Conservation (phyloP, 2,113 vertebrate species). For the Tapirus terrestris region DNA sequence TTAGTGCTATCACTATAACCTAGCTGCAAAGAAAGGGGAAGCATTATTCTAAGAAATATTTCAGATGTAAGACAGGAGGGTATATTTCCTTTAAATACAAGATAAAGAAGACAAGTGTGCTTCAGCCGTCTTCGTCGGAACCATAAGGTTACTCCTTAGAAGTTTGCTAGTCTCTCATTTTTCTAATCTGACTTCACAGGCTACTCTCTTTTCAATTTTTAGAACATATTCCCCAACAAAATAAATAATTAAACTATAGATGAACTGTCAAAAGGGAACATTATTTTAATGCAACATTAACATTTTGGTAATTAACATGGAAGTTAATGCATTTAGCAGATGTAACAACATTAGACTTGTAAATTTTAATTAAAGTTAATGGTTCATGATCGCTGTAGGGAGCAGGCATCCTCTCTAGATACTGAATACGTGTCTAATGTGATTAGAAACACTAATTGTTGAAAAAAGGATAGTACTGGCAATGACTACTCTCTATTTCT, state of each 20-base stretch:
- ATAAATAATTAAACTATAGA: slow-evolving; percentile 88
- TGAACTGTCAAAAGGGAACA: slow-evolving; percentile 89
- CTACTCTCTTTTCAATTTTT: slow-evolving; percentile 74
- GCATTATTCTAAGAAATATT: slow-evolving; percentile 30
- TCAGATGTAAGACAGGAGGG: neutral
- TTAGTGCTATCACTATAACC: neutral
- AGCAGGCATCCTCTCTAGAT: slow-evolving; percentile 88
- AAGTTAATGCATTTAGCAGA: slow-evolving; percentile 91
- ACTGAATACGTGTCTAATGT: slow-evolving; percentile 87
- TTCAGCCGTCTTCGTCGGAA: slow-evolving; percentile 28
- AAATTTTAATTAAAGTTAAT: slow-evolving; percentile 92
- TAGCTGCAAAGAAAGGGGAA: neutral
- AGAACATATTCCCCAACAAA: slow-evolving; percentile 82
- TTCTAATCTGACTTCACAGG: slow-evolving; percentile 66
- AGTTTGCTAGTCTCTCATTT: slow-evolving; percentile 71
- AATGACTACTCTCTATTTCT: slow-evolving; percentile 76
- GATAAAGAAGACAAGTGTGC: slow-evolving; percentile 33
- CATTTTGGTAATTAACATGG: slow-evolving; percentile 90
- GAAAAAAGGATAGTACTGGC: slow-evolving; percentile 82
- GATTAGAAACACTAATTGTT: slow-evolving; percentile 88
- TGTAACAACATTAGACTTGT: slow-evolving; percentile 91
- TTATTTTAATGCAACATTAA: slow-evolving; percentile 90
- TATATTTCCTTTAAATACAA: slow-evolving; percentile 33
- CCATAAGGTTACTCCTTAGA: slow-evolving; percentile 51
- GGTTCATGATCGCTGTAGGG: slow-evolving; percentile 89